Evolutionary conservation across 2,888 invertebrate genomes (phyloP).

Genomic region (Lochmaea capreae): DNA sequence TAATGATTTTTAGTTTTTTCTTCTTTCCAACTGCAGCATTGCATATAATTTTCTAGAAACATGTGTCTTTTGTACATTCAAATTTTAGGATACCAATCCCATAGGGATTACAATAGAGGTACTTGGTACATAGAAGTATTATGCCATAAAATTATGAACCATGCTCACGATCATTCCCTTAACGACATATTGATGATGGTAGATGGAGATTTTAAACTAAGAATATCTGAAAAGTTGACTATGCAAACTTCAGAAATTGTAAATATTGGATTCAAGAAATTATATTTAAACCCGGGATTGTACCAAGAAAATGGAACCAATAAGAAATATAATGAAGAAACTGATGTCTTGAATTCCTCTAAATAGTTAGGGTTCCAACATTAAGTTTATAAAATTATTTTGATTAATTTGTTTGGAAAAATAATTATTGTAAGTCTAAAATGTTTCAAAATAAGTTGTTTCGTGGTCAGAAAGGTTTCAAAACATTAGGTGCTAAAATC

Average conservation of each 20-base stretch:
- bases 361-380: background rate
- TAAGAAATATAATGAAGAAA: slow-evolving; percentile 35
- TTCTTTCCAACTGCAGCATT: background rate
- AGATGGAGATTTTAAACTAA: slow-evolving; percentile 65
- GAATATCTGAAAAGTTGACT: slow-evolving; percentile 58
- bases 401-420: too few relatives aligned
- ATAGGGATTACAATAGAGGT: slow-evolving; percentile 71
- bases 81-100: slow-evolving; percentile 69
- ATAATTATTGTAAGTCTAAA: too few relatives aligned
- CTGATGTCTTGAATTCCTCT: background rate
- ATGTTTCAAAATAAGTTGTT: too few relatives aligned
- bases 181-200: slow-evolving; percentile 74
- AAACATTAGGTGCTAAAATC: too few relatives aligned
- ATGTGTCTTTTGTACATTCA: background rate
- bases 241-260: slow-evolving; percentile 75
- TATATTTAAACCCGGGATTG: slow-evolving; percentile 78
- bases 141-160: slow-evolving; percentile 73
- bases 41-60: too few relatives aligned
- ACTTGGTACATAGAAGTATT: slow-evolving; percentile 79
- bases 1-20: slow-evolving; percentile 1
- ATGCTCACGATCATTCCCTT: slow-evolving; percentile 73
- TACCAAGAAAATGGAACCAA: slow-evolving; percentile 60
- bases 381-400: too few relatives aligned
- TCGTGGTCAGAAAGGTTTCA: too few relatives aligned
- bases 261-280: slow-evolving; percentile 73